These are phyloP conservation scores for Nomada ferruginata DNA, from an alignment of 2,888 invertebrate species.

Conservation along the genomic window DNA sequence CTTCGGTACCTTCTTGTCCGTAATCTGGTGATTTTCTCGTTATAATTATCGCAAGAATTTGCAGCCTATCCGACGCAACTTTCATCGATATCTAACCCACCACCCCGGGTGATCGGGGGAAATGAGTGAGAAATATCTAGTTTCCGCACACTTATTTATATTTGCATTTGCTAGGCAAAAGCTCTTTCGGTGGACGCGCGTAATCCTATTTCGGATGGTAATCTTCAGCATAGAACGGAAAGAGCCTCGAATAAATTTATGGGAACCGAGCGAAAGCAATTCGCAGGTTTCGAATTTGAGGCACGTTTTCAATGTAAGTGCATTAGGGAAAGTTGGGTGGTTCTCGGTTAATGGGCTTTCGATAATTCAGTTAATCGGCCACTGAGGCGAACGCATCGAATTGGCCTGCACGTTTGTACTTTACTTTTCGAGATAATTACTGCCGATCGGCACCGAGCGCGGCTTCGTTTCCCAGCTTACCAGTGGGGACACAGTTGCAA, in stretches of 20 bases:
- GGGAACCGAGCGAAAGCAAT: conserved; percentile 32
- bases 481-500: no score
- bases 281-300: conserved; percentile 54
- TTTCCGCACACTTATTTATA: conserved; percentile 36
- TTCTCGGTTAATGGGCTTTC: conserved; percentile 56
- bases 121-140: conserved; percentile 20
- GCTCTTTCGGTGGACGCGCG: conserved; percentile 37
- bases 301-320: conserved; percentile 53
- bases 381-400: conserved; percentile 41
- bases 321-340: conserved; percentile 50
- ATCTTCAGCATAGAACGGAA: conserved; percentile 28
- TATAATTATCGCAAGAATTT: conserved; percentile 75
- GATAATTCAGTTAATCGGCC: conserved; percentile 68
- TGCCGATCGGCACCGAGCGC: background rate
- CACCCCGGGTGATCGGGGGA: conserved; percentile 6
- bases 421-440: conserved; percentile 50
- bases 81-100: conserved; percentile 24
- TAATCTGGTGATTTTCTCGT: conserved; percentile 26
- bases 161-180: conserved; percentile 37
- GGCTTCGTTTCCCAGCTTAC: no score
- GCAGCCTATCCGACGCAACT: conserved; percentile 43
- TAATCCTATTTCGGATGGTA: conserved; percentile 55
- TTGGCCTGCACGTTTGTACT: conserved; percentile 38
- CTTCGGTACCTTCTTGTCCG: conserved; percentile 37
- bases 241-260: conserved; percentile 43